Conservation (phyloP, 2,797 vertebrate genomes). For the Arctocebus calabarensis region DNA sequence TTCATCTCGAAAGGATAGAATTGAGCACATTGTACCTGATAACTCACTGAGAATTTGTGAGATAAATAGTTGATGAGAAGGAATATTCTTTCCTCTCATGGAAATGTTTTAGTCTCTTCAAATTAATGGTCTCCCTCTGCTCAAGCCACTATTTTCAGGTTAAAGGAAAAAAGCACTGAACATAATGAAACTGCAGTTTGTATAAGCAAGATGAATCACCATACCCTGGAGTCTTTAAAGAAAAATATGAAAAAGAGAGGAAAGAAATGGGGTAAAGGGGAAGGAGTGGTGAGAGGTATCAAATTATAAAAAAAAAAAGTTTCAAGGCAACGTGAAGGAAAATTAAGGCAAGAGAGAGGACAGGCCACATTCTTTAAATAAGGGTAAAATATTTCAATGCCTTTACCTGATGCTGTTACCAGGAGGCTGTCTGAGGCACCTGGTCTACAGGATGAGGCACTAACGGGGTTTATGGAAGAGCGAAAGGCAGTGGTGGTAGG, state of each 20-base stretch:
- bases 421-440: conserved; percentile 96
- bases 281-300: neutral
- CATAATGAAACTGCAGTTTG: conserved; percentile 62
- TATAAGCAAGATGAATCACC: conserved; percentile 85
- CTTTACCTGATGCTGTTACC: conserved; percentile 99
- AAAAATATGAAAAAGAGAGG: conserved; percentile 23
- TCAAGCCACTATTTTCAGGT: conserved; percentile 54
- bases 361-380: conserved; percentile 83
- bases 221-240: conserved; percentile 85
- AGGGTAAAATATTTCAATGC: conserved; percentile 89
- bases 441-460: conserved; percentile 95
- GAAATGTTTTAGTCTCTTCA: conserved; percentile 57
- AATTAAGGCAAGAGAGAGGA: conserved; percentile 76
- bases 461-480: conserved; percentile 96
- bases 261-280: neutral
- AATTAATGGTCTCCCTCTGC: conserved; percentile 61
- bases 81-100: neutral
- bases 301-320: conserved; percentile 72
- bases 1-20: neutral
- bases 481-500: conserved; percentile 94
- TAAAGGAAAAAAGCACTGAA: conserved; percentile 62
- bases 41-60: neutral
- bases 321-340: conserved; percentile 68
- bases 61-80: conserved; percentile 69
- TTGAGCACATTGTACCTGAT: neutral